Evolutionary conservation across 2,113 vertebrate genomes (phyloP).

Genomic region (Cephalophus harveyi): DNA sequence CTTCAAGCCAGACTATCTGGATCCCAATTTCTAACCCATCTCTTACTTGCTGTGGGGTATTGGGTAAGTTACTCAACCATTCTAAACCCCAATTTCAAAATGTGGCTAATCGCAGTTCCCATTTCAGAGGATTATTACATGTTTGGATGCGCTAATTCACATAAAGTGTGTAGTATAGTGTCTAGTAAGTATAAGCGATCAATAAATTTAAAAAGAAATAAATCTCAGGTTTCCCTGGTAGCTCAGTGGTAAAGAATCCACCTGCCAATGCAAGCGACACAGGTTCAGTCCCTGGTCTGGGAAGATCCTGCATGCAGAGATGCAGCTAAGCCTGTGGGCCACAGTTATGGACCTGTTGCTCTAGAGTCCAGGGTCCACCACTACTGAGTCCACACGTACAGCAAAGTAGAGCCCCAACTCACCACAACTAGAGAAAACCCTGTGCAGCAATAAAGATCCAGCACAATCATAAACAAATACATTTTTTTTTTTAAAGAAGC

Average conservation of each 20-base stretch:
- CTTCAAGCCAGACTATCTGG: neutral
- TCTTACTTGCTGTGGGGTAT: neutral
- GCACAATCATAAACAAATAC: neutral
- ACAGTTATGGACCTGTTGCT: neutral
- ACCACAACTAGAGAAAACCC: neutral
- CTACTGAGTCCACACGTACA: neutral
- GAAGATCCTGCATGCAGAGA: neutral
- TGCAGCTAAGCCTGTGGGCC: neutral
- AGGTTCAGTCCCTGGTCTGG: neutral
- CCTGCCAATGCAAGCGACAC: neutral
- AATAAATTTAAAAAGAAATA: neutral
- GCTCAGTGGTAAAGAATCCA: neutral
- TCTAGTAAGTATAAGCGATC: neutral
- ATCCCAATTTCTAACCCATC: neutral
- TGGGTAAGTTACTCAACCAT: neutral
- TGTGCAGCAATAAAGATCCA: accelerated
- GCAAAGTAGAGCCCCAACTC: neutral
- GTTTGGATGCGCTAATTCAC: neutral
- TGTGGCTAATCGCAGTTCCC: neutral
- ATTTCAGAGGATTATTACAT: neutral
- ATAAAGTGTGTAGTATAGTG: neutral
- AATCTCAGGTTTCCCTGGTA: neutral
- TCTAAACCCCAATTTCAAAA: neutral
- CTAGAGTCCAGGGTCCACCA: neutral
- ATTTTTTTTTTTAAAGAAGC: neutral